Evolutionary conservation across 2,888 invertebrate species (phyloP).

Genomic region (Itoplectis maculator): DNA sequence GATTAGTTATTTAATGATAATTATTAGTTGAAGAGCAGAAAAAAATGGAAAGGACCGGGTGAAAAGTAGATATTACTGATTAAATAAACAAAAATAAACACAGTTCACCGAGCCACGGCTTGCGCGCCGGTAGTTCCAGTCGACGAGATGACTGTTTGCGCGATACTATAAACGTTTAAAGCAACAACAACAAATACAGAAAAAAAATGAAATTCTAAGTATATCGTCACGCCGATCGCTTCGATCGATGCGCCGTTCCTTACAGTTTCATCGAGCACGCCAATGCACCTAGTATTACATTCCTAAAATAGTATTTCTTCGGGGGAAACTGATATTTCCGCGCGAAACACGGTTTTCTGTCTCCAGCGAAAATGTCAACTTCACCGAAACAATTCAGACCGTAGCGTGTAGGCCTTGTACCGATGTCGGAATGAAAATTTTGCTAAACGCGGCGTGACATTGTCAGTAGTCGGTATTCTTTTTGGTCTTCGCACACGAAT

Average conservation of each 20-base stretch:
- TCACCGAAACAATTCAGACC: slow-evolving; percentile 22
- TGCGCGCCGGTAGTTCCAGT: slow-evolving; percentile 41
- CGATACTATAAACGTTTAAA: slow-evolving; percentile 40
- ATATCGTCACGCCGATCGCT: slow-evolving; percentile 29
- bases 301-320: slow-evolving; percentile 63
- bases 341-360: not conserved
- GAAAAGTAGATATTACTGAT: slow-evolving; percentile 30
- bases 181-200: slow-evolving; percentile 1
- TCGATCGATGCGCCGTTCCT: slow-evolving; percentile 31
- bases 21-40: slow-evolving; percentile 34
- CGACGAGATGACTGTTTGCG: slow-evolving; percentile 17
- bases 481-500: not conserved
- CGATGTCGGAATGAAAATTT: slow-evolving; percentile 17
- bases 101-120: slow-evolving; percentile 63
- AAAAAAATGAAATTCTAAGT: slow-evolving; percentile 17
- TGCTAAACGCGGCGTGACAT: slow-evolving; percentile 21
- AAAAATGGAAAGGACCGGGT: slow-evolving; percentile 44
- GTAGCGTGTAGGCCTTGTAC: slow-evolving; percentile 35
- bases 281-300: slow-evolving; percentile 67
- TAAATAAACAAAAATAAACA: slow-evolving; percentile 38
- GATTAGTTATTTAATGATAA: slow-evolving; percentile 77
- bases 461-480: slow-evolving; percentile 5
- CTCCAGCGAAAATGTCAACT: slow-evolving; percentile 10
- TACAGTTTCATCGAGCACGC: slow-evolving; percentile 56
- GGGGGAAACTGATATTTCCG: slow-evolving; percentile 17